Evolutionary conservation across 2,113 vertebrate species (phyloP).

Genomic region (Anguilla japonica): DNA sequence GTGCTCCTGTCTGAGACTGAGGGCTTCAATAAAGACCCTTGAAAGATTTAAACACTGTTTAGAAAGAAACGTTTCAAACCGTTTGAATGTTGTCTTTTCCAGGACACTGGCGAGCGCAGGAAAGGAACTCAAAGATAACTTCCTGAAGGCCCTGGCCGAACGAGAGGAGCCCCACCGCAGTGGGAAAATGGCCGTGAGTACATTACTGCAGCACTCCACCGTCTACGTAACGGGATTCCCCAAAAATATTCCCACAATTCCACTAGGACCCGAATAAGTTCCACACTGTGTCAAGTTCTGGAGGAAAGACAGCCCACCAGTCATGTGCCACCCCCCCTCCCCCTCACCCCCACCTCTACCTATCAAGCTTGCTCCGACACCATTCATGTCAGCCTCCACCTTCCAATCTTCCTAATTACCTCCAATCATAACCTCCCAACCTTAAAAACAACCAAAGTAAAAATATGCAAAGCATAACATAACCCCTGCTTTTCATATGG

Average conservation of each 20-base stretch:
- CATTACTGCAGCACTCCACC: conserved; percentile 65
- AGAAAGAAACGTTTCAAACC: conserved; percentile 66
- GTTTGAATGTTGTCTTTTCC: conserved; percentile 65
- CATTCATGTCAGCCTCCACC: conserved; percentile 24
- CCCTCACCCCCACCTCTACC: not conserved
- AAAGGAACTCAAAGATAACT: conserved; percentile 77
- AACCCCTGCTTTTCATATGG: not conserved
- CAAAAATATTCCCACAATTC: conserved; percentile 64
- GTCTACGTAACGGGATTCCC: conserved; percentile 73
- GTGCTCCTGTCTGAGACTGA: conserved; percentile 24
- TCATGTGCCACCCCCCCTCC: not conserved
- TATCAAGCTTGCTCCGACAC: not conserved
- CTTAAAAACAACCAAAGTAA: not conserved
- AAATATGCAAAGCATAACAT: not conserved
- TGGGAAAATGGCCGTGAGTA: conserved; percentile 82
- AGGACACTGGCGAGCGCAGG: conserved; percentile 75
- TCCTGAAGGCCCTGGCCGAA: conserved; percentile 73
- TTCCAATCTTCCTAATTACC: not conserved
- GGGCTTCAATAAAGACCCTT: conserved; percentile 46
- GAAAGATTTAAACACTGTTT: conserved; percentile 47
- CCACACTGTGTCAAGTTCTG: conserved; percentile 28
- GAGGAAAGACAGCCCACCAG: conserved; percentile 37
- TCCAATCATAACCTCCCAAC: not conserved
- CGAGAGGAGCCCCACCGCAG: conserved; percentile 77
- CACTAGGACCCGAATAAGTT: conserved; percentile 45